Evolutionary conservation across 1,140 invertebrate genomes (phyloP).

Genomic region (Akabosia matsudoensis): DNA sequence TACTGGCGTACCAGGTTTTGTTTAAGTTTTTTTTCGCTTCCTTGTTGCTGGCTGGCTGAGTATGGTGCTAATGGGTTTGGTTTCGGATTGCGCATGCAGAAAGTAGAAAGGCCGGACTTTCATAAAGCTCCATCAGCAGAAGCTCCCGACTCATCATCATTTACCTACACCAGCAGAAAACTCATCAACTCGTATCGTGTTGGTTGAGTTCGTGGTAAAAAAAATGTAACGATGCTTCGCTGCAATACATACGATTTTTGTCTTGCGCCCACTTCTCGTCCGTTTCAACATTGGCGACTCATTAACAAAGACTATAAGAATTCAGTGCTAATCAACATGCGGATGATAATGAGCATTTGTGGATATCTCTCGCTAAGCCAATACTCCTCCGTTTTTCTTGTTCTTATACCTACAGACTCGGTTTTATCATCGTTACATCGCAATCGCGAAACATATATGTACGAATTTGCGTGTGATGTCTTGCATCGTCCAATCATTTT

Average conservation of each 20-base stretch:
- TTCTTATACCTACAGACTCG: no score
- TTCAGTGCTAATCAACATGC: no score
- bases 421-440: no score
- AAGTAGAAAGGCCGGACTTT: constrained; percentile 14
- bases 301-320: constrained; percentile 16
- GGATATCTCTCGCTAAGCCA: no score
- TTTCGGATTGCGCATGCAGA: constrained; percentile 18
- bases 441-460: no score
- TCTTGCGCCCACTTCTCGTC: not conserved
- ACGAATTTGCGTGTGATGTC: no score
- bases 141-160: not conserved
- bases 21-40: not conserved
- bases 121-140: not conserved
- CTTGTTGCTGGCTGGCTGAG: constrained; percentile 5
- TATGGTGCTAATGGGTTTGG: constrained; percentile 19
- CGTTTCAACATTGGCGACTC: constrained; percentile 2
- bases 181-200: not conserved
- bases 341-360: no score
- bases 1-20: not conserved
- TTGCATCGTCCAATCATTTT: no score
- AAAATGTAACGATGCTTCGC: not conserved
- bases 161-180: not conserved
- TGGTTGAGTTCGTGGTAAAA: not conserved
- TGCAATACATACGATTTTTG: not conserved
- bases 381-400: no score